Evolutionary conservation across 2,113 vertebrate species (phyloP).

Genomic region (Megalops atlanticus): DNA sequence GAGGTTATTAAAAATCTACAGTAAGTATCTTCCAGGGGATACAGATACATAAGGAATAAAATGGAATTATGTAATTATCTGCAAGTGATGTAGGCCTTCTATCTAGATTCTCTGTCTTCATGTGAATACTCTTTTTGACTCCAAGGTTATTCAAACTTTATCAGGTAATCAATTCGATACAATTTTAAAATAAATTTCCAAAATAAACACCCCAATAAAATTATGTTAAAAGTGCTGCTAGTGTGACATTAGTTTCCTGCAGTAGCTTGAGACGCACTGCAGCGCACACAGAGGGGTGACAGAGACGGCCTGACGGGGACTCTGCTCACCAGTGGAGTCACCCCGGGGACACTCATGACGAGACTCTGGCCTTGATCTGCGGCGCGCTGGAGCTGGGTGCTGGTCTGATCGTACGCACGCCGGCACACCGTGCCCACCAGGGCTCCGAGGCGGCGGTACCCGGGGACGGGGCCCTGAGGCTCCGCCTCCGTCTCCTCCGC

Average conservation of each 20-base stretch:
- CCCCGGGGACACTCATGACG: constrained; percentile 62
- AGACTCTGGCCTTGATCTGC: constrained; percentile 64
- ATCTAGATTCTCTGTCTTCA: too few relatives aligned
- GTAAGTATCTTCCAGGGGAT: too few relatives aligned
- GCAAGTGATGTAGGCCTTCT: too few relatives aligned
- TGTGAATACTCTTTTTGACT: too few relatives aligned
- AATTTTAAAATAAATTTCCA: too few relatives aligned
- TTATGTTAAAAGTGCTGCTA: not conserved
- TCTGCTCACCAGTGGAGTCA: constrained; percentile 43
- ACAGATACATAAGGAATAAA: too few relatives aligned
- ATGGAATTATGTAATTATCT: too few relatives aligned
- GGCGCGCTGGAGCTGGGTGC: constrained; percentile 55
- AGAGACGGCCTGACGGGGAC: not conserved
- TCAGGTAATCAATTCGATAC: too few relatives aligned
- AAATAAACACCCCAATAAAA: not conserved
- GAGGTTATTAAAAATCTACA: too few relatives aligned
- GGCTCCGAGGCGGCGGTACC: constrained; percentile 49
- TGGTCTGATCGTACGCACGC: constrained; percentile 61
- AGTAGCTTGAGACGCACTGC: not conserved
- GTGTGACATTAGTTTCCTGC: not conserved
- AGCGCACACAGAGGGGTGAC: not conserved
- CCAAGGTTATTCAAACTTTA: too few relatives aligned
- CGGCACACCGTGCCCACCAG: constrained; percentile 60
- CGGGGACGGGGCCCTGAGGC: constrained; percentile 31
- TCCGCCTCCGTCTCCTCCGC: constrained; percentile 20